Conservation (phyloP, 1,140 invertebrate species). For the Cydia amplana region DNA sequence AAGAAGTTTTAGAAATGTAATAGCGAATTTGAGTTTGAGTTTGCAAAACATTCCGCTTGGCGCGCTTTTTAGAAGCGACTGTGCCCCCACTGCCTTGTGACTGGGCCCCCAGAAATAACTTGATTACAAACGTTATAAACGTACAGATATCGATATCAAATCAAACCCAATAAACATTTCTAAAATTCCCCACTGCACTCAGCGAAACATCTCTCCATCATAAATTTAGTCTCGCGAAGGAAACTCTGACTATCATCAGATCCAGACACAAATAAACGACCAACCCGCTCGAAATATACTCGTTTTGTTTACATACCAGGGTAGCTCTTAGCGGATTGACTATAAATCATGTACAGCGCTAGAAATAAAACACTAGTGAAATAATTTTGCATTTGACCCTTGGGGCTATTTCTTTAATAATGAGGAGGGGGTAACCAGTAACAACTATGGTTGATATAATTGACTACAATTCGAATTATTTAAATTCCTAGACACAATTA, state of each 20-base stretch:
- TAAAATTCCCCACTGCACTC: background rate
- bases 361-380: background rate
- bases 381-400: background rate
- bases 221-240: slow-evolving; percentile 2
- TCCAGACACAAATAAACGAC: slow-evolving; percentile 15
- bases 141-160: background rate
- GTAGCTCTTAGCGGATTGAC: background rate
- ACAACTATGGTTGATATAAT: no score
- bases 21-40: no score
- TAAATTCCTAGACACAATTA: no score
- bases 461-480: no score
- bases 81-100: no score
- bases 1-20: no score
- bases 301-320: background rate
- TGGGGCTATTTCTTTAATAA: background rate
- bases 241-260: slow-evolving; percentile 14
- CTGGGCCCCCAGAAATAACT: background rate
- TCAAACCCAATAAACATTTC: background rate
- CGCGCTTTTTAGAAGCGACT: no score
- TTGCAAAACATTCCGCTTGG: no score
- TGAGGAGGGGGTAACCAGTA: no score
- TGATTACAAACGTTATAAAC: background rate
- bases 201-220: slow-evolving; percentile 10
- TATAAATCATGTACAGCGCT: background rate
- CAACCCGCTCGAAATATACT: slow-evolving; percentile 9